Evolutionary conservation across 2,113 vertebrate genomes (phyloP).

Genomic region (Ctenodactylus gundi): DNA sequence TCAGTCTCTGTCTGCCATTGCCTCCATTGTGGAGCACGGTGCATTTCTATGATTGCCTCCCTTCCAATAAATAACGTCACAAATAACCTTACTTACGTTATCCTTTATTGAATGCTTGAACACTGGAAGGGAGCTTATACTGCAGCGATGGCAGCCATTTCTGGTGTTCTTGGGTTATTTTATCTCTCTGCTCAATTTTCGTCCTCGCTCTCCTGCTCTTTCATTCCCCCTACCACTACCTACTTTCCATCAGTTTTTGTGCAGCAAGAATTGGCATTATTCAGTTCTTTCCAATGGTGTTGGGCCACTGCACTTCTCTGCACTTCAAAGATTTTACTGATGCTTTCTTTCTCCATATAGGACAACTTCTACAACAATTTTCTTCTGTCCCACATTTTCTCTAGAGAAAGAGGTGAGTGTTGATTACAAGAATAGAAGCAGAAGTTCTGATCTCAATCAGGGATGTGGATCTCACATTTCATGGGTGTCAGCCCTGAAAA

Average conservation of each 20-base stretch:
- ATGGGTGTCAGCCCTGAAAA: neutral
- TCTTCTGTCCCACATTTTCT: neutral
- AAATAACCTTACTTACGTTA: neutral
- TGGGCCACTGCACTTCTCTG: neutral
- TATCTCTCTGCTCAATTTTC: neutral
- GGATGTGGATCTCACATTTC: neutral
- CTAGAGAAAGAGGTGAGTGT: neutral
- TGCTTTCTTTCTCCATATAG: neutral
- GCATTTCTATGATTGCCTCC: neutral
- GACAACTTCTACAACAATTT: neutral
- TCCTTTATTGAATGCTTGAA: neutral
- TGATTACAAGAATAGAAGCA: neutral
- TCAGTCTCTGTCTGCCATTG: neutral
- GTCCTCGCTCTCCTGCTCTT: neutral
- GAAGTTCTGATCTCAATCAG: neutral
- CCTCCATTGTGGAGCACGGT: neutral
- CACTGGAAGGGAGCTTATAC: neutral
- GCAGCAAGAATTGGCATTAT: neutral
- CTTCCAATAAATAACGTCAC: neutral
- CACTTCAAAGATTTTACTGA: neutral
- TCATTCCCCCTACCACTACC: accelerated
- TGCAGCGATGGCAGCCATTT: neutral
- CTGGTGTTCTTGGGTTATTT: neutral
- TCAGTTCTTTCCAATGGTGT: neutral
- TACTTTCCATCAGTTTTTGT: neutral